A percentile compares a stretch with the other conserved stretches of the same genome.
Evolutionary conservation across 35 echinoderm and acorn worm genomes (phyloP).

Genomic region (Apostichopus japonicus): DNA sequence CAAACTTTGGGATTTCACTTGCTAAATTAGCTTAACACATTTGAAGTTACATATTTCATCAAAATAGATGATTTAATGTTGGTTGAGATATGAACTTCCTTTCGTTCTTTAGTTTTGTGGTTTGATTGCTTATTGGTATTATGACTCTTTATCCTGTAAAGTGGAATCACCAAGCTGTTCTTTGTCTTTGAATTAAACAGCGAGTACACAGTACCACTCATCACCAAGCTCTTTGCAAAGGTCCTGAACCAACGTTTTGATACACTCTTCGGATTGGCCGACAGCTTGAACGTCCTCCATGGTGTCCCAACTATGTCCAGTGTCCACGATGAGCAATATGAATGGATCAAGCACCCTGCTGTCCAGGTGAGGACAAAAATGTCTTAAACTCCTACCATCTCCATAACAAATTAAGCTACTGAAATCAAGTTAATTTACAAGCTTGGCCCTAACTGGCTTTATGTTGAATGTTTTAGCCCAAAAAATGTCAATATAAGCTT

Average conservation of each 20-base stretch:
- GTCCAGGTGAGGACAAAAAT: constrained; percentile 59
- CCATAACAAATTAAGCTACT: too few species aligned
- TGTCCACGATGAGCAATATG: constrained; percentile 49
- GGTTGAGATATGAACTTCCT: too few species aligned
- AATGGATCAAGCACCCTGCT: constrained; percentile 86
- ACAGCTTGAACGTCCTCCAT: constrained; percentile 65
- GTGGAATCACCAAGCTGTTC: too few species aligned
- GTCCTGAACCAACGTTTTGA: constrained; percentile 58
- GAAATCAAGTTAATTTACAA: too few species aligned
- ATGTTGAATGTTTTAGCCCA: neutral
- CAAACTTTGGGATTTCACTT: too few species aligned
- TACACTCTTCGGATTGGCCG: constrained; percentile 55
- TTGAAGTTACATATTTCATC: too few species aligned
- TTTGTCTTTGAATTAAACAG: neutral
- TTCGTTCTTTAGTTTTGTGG: too few species aligned
- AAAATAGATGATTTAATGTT: too few species aligned
- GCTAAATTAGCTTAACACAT: too few species aligned
- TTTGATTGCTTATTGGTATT: too few species aligned
- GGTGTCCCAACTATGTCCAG: constrained; percentile 63
- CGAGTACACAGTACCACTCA: constrained; percentile 53
- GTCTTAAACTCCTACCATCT: neutral
- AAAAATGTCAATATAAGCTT: neutral
- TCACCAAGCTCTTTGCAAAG: constrained; percentile 54
- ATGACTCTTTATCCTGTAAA: too few species aligned
- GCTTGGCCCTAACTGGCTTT: too few species aligned